Evolutionary conservation across 2,113 vertebrate species (phyloP), one percentile per base, ranked within the genome.

Genomic region (Brevimyrus niger): DNA sequence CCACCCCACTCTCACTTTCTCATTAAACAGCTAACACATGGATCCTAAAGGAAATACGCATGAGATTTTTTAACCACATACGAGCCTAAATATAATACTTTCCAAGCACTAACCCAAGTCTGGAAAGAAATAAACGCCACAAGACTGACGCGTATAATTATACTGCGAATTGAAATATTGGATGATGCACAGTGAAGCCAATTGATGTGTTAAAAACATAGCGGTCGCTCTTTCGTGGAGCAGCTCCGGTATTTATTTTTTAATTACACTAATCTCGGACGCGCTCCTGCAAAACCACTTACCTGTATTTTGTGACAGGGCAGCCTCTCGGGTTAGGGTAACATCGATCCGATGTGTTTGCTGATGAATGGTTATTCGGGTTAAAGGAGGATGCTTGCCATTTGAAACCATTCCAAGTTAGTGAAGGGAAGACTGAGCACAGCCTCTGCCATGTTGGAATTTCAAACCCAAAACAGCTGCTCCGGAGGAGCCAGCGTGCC

Each of bases 391-490:
- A 90, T 96, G 96, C 95, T 96, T 93, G 94, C 93, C 96, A 96
- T 97, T 96, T 96, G 96, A 96, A 97, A 97, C 95, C 97, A 97
- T 97, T 97, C 97, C 97, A 96, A 97, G 97, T 97, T 96, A 96
- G 94, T 96, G 96, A 96, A 96, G 96, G 95, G 96, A 96, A 96
- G 97, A 96, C 97, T 96, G 97, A 97, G 97, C 97, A 96, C 97
- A 96, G 96, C 96, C 96, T 97, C 97, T 98, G 97, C 98, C 98
- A 98, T 98, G 98, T 98, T 98, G 97, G 97, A 98, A 98, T 98
- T 97, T 97, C 97, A 96, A 97, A 97, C 96, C 96, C 94, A 96
- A 96, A 97, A 97, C 97, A 97, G 97, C 97, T 98, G 97, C 97
- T 96, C 95, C 96, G 95, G 95, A 96, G 93, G 96, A 97, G 97